phyloP scores from a whole-genome alignment of 2,888 invertebrate species.

The Catotricha subobsoleta region DNA sequence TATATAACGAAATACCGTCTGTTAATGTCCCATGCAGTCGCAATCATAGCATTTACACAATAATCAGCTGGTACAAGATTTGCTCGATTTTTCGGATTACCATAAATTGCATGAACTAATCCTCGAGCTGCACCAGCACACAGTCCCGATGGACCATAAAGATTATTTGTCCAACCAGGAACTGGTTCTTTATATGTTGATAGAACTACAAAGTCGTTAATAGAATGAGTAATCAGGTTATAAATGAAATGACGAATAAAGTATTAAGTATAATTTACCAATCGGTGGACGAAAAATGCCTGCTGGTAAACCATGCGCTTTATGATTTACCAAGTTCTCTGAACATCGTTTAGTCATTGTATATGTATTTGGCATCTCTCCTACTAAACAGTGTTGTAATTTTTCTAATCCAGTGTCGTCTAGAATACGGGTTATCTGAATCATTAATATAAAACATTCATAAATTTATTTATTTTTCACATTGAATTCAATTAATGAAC shows the following conservation, averaged over 20 bases:
- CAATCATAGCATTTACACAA: constrained; percentile 31
- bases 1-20: constrained; percentile 18
- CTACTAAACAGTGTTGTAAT: constrained; percentile 25
- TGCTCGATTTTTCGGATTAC: constrained; percentile 22
- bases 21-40: constrained; percentile 28
- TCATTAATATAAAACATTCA: not conserved
- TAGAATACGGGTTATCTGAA: constrained; percentile 25
- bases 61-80: constrained; percentile 30
- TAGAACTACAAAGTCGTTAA: constrained; percentile 19
- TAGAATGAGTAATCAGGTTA: no score
- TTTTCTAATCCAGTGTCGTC: constrained; percentile 26
- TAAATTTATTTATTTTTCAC: not conserved
- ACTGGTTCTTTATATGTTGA: constrained; percentile 31
- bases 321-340: constrained; percentile 29
- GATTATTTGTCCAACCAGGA: constrained; percentile 31
- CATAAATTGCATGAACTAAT: constrained; percentile 27
- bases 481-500: not conserved
- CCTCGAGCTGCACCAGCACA: constrained; percentile 29
- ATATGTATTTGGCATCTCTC: constrained; percentile 30
- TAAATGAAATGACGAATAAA: not conserved
- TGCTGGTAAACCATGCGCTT: constrained; percentile 25
- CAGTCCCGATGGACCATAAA: constrained; percentile 29
- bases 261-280: constrained; percentile 17
- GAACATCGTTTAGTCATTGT: constrained; percentile 31
- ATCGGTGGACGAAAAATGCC: constrained; percentile 30